phyloP scores from a whole-genome alignment of 2,113 vertebrate species.

The Rhea pennata region DNA sequence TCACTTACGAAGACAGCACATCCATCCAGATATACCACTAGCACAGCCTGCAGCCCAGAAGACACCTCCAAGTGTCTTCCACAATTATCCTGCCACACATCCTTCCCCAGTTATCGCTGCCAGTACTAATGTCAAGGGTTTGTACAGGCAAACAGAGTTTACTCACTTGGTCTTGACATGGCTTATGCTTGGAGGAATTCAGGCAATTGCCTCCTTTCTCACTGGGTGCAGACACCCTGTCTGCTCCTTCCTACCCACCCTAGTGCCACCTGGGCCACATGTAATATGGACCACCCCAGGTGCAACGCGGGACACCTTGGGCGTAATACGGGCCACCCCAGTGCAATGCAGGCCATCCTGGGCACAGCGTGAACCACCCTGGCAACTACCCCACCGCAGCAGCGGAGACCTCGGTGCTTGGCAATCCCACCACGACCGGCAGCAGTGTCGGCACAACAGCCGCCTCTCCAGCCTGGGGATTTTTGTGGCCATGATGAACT shows the following conservation, averaged over 20 bases:
- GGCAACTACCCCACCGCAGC: rapidly evolving
- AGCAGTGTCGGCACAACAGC: not conserved
- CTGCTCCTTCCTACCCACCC: not conserved
- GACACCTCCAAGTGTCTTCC: not conserved
- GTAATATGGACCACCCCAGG: no score
- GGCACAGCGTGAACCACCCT: not conserved
- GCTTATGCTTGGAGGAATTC: not conserved
- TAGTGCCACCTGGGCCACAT: not conserved
- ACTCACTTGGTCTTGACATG: rapidly evolving
- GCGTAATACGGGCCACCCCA: no score
- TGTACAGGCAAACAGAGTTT: not conserved
- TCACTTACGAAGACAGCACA: not conserved
- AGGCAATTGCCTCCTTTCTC: not conserved
- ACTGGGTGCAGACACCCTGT: not conserved
- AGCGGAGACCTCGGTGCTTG: not conserved
- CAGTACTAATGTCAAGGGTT: not conserved
- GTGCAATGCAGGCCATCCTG: not conserved
- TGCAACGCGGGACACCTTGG: no score
- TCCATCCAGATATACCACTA: not conserved
- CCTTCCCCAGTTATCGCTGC: not conserved
- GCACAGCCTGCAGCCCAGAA: not conserved
- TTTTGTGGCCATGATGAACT: not conserved
- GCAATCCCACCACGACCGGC: no score
- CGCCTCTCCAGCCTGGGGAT: not conserved
- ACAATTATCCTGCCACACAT: not conserved